Base-by-base conservation (phyloP, 2,113 vertebrate genomes). In the Seriola dumerili region DNA sequence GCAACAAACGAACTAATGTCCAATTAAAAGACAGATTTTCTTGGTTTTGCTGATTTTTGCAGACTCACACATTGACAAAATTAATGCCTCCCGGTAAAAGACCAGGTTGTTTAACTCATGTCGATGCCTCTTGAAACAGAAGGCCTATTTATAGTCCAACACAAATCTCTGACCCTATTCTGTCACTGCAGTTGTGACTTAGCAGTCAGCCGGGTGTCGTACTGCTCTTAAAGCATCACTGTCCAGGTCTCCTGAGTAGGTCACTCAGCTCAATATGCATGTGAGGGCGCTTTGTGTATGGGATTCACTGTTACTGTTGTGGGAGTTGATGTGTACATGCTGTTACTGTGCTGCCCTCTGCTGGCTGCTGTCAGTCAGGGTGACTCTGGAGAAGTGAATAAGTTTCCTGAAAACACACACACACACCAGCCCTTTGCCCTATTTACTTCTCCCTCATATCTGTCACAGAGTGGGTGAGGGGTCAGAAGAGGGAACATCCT, bases 141-240 rank as follows among this genome's bases (percentile, higher is more conserved):
- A 73, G 78, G 64, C 44, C 81, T 94, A 94, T 93, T 91, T 91
- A 85, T 89, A 89, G 76, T 85, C 73, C 71, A 46, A 23, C 81
- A 66, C 86, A 50, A 74, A 72, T 76, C 81, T 73, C 74, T 92
- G 92, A 90, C 92, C 91, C 65, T 61, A 87, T 93, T 94, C 86
- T 93, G 90, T 93, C 91, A 91, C 21, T 34, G 69, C 88, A 66
- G 84, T 79, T 79, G 89, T 84, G 88, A 81, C 75, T 80, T 81
- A 55, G 62, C 66, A 72, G 78, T n/a, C 54, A 76, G 76, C 69
- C 0, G 72, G 71, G 84, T 14, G 71, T 69, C 36, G 2, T 23
- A 32, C 81, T 58, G 79, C 88, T 93, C 88, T 81, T 57, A 85
- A 52, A 86, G 83, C 91, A 87, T 89, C 85, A 46, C 85, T 88